Percentiles rank a stretch among this genome's conserved stretches.
phyloP scores from a whole-genome alignment of 2,888 invertebrate genomes.

The Nomada fucata region DNA sequence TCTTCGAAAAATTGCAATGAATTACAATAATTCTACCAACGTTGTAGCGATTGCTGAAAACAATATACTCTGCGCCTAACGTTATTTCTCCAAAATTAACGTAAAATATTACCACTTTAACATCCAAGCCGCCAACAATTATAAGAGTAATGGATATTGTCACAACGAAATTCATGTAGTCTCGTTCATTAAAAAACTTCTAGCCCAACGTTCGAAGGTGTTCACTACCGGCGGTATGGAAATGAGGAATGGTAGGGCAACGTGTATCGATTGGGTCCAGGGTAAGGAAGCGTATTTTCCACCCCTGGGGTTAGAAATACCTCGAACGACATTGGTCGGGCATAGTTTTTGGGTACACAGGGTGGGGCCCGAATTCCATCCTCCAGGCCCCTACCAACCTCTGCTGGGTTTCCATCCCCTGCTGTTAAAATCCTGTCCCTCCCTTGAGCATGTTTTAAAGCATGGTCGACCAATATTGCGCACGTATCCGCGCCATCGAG shows the following conservation, averaged over 20 bases:
- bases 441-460: slow-evolving; percentile 36
- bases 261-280: neutral
- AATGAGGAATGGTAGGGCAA: neutral
- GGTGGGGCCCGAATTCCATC: slow-evolving; percentile 63
- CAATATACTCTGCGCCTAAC: no score
- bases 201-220: neutral
- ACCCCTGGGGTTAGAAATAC: slow-evolving; percentile 5
- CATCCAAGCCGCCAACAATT: no score
- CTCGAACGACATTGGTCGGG: slow-evolving; percentile 56
- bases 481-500: slow-evolving; percentile 54
- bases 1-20: neutral
- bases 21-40: no score
- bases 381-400: slow-evolving; percentile 44
- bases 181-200: no score
- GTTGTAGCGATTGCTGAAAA: no score
- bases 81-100: no score
- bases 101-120: no score
- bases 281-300: slow-evolving; percentile 25
- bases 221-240: neutral
- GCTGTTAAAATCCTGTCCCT: slow-evolving; percentile 35
- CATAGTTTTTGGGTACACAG: slow-evolving; percentile 35
- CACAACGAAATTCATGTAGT: no score
- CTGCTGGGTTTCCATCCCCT: slow-evolving; percentile 46
- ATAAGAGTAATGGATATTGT: no score
- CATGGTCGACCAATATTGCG: slow-evolving; percentile 53